Percentiles rank a stretch among this genome's conserved stretches.
phyloP scores from a whole-genome alignment of 1,140 invertebrate genomes.

The Tetramorium simillimum region DNA sequence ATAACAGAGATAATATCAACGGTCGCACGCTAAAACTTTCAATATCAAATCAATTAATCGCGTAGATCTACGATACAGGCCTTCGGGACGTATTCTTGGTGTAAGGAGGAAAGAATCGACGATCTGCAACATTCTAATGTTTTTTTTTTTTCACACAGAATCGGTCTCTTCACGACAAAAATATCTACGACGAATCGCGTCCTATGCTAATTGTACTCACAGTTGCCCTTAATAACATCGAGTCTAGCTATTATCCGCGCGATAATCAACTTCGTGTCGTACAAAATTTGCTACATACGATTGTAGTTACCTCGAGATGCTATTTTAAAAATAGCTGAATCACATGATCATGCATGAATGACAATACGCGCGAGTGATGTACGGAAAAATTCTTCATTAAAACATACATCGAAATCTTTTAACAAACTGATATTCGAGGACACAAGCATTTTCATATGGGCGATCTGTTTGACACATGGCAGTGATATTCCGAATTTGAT shows the following conservation, averaged over 20 bases:
- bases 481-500: slow-evolving; percentile 40
- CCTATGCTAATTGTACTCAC: slow-evolving; percentile 74
- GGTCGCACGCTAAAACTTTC: slow-evolving; percentile 43
- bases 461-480: slow-evolving; percentile 12
- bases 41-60: slow-evolving; percentile 56
- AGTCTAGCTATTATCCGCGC: slow-evolving; percentile 48
- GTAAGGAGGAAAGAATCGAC: slow-evolving; percentile 55
- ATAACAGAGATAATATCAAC: slow-evolving; percentile 50
- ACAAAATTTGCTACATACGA: slow-evolving; percentile 60
- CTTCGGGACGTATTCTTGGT: slow-evolving; percentile 63
- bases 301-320: slow-evolving; percentile 19
- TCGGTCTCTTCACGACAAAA: slow-evolving; percentile 34
- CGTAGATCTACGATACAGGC: slow-evolving; percentile 60
- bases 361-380: background rate
- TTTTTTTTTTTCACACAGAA: slow-evolving; percentile 32
- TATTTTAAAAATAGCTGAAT: slow-evolving; percentile 1
- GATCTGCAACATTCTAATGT: slow-evolving; percentile 25
- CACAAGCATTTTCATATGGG: background rate
- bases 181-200: slow-evolving; percentile 63
- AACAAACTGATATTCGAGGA: slow-evolving; percentile 1
- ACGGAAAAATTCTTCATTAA: slow-evolving; percentile 23
- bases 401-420: slow-evolving; percentile 16
- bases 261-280: slow-evolving; percentile 43
- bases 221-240: slow-evolving; percentile 62
- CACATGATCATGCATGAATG: background rate